These are phyloP conservation scores for Idaea aversata DNA, from an alignment of 2,888 invertebrate species.

Conservation along the genomic window DNA sequence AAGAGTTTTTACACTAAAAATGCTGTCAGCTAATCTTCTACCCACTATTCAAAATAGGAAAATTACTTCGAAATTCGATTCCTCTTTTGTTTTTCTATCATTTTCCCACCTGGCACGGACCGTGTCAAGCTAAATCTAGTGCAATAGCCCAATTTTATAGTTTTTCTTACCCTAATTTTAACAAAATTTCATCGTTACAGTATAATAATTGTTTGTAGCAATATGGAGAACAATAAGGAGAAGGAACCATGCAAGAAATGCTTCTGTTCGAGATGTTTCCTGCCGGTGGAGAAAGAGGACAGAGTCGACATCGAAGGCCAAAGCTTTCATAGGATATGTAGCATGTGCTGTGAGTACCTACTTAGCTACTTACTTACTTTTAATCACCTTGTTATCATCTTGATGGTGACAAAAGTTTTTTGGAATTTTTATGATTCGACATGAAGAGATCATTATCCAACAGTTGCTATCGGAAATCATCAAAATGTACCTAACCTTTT, in stretches of 20 bases:
- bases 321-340: conserved; percentile 63
- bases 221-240: conserved; percentile 50
- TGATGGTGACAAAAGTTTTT: background rate
- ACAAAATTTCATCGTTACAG: conserved; percentile 40
- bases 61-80: conserved; percentile 25
- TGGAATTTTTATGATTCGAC: background rate
- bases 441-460: too few relatives aligned
- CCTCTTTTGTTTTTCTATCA: conserved; percentile 42
- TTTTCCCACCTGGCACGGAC: conserved; percentile 46
- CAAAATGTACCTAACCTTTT: too few relatives aligned
- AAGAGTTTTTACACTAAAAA: conserved; percentile 3
- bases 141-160: conserved; percentile 23
- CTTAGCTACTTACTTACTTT: background rate
- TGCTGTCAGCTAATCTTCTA: conserved; percentile 24
- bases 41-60: conserved; percentile 29
- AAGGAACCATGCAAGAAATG: conserved; percentile 62
- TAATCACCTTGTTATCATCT: background rate
- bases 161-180: conserved; percentile 5
- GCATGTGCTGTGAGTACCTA: conserved; percentile 65
- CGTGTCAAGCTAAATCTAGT: conserved; percentile 47
- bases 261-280: conserved; percentile 69
- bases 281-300: conserved; percentile 58
- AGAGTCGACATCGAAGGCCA: conserved; percentile 66
- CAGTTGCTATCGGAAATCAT: too few relatives aligned
- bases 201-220: background rate